These are phyloP conservation scores for Sorex maritimensis DNA, from an alignment of 2,797 vertebrate genomes.

Conservation along the genomic window DNA sequence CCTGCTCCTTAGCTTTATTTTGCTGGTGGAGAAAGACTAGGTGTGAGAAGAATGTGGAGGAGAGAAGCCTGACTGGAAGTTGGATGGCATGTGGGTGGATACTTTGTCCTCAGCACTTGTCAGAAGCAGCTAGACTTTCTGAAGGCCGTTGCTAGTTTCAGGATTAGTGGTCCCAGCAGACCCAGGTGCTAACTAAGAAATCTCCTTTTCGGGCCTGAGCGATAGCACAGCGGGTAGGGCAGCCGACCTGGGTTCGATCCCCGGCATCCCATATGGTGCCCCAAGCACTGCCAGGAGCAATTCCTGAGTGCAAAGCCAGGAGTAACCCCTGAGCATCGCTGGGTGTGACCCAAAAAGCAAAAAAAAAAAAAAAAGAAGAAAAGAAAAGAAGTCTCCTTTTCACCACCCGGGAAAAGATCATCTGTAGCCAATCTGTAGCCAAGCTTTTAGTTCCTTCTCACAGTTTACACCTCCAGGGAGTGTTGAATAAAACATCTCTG, in stretches of 20 bases:
- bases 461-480: conserved; percentile 69
- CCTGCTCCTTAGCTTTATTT: neutral
- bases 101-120: conserved; percentile 47
- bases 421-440: neutral
- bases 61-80: neutral
- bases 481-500: conserved; percentile 73
- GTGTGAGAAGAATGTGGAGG: neutral
- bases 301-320: no score
- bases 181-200: conserved; percentile 65
- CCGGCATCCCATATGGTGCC: no score
- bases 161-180: conserved; percentile 72
- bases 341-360: no score
- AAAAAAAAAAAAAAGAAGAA: no score
- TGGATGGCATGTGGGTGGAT: neutral
- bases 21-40: neutral
- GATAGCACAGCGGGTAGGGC: no score
- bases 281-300: no score
- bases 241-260: no score
- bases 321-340: no score
- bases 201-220: conserved; percentile 49
- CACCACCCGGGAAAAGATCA: conserved; percentile 4
- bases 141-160: conserved; percentile 61
- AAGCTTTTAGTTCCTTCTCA: conserved; percentile 70
- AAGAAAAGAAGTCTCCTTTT: conserved; percentile 62
- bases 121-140: conserved; percentile 64